phyloP scores from a whole-genome alignment of 2,888 invertebrate species.

The Rapana venosa region DNA sequence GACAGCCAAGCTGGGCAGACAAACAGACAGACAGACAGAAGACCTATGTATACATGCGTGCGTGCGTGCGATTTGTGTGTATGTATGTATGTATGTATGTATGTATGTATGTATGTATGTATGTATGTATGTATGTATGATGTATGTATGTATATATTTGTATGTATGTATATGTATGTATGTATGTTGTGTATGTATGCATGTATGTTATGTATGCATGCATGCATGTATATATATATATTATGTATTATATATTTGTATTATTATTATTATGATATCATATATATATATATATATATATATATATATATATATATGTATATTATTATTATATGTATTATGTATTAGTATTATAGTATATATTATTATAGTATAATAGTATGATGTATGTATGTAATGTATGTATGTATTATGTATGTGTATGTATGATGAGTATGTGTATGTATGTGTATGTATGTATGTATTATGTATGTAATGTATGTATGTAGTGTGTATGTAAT shows the following conservation, averaged over 20 bases:
- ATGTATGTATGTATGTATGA: background rate
- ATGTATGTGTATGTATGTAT: background rate
- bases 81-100: background rate
- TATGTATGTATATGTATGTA: background rate
- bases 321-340: background rate
- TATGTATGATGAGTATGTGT: background rate
- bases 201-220: background rate
- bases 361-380: no score
- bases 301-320: background rate
- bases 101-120: background rate
- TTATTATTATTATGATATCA: no score
- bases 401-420: background rate
- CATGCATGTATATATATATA: no score
- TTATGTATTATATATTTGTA: background rate
- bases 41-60: no score
- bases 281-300: background rate
- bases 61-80: background rate
- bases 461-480: no score
- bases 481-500: background rate
- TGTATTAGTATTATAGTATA: background rate
- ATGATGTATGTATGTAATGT: no score
- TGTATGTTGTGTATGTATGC: background rate
- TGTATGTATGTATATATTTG: background rate
- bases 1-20: no score
- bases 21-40: no score